Evolutionary conservation across 2,888 invertebrate species (phyloP), one percentile per base, ranked within the genome.

Genomic region (Dichetophora obliterata): DNA sequence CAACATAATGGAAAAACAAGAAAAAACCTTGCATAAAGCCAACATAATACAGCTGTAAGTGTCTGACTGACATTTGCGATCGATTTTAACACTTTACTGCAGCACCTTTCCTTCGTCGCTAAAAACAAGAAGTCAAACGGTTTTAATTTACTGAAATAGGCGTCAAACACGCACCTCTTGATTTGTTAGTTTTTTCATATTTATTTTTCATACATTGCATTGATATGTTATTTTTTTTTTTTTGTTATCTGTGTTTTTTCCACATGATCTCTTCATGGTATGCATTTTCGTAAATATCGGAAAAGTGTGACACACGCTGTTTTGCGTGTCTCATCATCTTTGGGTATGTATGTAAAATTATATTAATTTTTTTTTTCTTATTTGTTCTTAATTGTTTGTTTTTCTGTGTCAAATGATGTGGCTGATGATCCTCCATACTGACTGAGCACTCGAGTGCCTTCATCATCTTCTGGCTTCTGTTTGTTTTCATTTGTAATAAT

Each of bases 61-160:
- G 65, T 9, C n/a, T 37, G 22, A 19, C 50, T 61, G 48, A 63
- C 63, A 27, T 63, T 65, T 63, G 48, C 73, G 63, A 63, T 65
- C 63, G 73, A 50, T 73, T 63, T 65, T 63, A 65, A 73, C 73
- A 73, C 73, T 22, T 73, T 34, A 19, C 19, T 43, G 65, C 65
- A 27, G 5, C 37, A 31, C 22, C n/a, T 14, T 6, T 43, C 14
- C 43, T 14, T 43, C 27, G 59, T 11, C 27, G 59, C 31, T 31
- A 31, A 27, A 27, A 65, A 34, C 63, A 37, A 34, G 63, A n/a
- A 65, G 63, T 65, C 63, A 65, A 65, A 65, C 31, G 34, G 19
- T 65, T 34, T 63, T 37, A 65, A 65, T 65, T 63, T 27, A 65
- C 63, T 6, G 31, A 65, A 65, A 65, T 65, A 34, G 34, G 19